Evolutionary conservation across 2,888 invertebrate species (phyloP).

Genomic region (Cryptocephalus moraei): DNA sequence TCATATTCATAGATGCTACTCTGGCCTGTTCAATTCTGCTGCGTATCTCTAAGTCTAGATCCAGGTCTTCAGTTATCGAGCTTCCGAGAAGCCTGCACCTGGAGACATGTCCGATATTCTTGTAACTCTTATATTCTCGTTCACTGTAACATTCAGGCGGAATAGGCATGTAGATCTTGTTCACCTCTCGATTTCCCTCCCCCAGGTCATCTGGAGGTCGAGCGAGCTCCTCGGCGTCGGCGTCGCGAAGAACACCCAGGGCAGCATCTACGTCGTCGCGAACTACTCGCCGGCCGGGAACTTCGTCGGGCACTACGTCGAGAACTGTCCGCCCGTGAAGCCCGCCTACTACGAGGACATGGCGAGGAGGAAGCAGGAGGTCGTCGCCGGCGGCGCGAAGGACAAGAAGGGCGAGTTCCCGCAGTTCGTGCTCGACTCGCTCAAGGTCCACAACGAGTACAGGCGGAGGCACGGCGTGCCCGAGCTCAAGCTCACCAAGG

Average conservation of each 20-base stretch:
- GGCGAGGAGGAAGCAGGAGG: conserved; percentile 2
- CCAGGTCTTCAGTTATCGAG: too few species aligned
- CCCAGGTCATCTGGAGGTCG: conserved; percentile 52
- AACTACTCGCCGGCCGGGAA: conserved; percentile 90
- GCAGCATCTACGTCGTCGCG: conserved; percentile 75
- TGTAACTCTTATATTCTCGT: too few species aligned
- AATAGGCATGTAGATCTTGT: too few species aligned
- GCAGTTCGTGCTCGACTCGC: conserved; percentile 40
- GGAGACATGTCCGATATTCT: too few species aligned
- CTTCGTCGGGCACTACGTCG: conserved; percentile 61
- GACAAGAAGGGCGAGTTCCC: conserved; percentile 10
- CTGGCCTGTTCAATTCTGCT: too few species aligned
- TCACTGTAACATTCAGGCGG: too few species aligned
- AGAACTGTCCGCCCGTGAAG: conserved; percentile 55
- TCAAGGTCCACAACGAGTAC: conserved; percentile 52
- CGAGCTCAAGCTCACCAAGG: conserved; percentile 42
- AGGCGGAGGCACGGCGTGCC: conserved; percentile 48
- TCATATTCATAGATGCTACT: too few species aligned
- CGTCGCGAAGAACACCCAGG: conserved; percentile 57
- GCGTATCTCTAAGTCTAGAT: too few species aligned
- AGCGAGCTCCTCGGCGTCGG: conserved; percentile 58
- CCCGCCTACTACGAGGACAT: conserved; percentile 16
- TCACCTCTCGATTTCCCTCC: too few species aligned
- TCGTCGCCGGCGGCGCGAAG: background rate
- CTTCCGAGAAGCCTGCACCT: too few species aligned